These are phyloP conservation scores for Syncerus caffer DNA, from an alignment of 2,797 vertebrate genomes.

Conservation along the genomic window DNA sequence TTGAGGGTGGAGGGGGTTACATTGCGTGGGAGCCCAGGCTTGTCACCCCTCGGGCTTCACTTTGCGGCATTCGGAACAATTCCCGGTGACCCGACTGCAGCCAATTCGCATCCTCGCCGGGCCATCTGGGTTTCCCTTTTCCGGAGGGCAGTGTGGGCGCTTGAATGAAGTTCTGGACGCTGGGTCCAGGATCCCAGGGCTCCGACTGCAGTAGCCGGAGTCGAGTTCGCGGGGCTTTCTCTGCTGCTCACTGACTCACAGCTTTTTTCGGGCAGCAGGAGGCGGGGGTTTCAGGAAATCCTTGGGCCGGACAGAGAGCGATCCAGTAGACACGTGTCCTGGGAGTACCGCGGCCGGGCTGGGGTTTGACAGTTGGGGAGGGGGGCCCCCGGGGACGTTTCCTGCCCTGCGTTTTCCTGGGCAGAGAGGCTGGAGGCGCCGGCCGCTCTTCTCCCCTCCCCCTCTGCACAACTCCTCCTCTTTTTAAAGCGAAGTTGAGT, in stretches of 20 bases:
- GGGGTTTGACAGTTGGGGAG: conserved; percentile 71
- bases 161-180: conserved; percentile 38
- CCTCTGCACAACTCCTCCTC: conserved; percentile 54
- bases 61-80: not conserved
- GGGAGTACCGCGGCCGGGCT: conserved; percentile 38
- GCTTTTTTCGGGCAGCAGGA: not conserved
- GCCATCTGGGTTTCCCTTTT: conserved; percentile 9
- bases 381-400: conserved; percentile 39
- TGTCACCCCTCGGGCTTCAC: conserved; percentile 41
- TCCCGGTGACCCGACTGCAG: not conserved
- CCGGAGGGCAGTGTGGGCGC: not conserved
- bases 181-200: not conserved
- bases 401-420: conserved; percentile 47
- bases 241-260: not conserved
- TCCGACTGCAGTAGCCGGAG: not conserved
- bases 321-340: conserved; percentile 68
- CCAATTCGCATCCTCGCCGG: not conserved
- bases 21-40: not conserved
- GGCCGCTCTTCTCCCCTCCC: conserved; percentile 34
- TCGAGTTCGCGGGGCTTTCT: not conserved
- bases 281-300: conserved; percentile 59
- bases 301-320: not conserved
- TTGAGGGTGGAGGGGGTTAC: not conserved
- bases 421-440: not conserved
- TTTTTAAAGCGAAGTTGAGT: conserved; percentile 37